phyloP scores from a whole-genome alignment of 2,888 invertebrate genomes.

The Sympetrum striolatum region DNA sequence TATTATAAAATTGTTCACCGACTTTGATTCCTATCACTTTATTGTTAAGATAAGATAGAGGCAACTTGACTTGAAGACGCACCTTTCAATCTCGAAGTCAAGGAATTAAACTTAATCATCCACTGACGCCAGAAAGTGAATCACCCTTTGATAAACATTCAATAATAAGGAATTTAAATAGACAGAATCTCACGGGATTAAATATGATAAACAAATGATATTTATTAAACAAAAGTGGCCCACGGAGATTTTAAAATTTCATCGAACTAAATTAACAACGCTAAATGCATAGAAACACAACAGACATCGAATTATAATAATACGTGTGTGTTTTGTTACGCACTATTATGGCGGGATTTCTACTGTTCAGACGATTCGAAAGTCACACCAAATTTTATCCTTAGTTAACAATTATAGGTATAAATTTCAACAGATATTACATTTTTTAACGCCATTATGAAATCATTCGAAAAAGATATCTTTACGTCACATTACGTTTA shows the following conservation, averaged over 20 bases:
- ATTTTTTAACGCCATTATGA: neutral
- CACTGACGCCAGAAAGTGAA: too few species aligned
- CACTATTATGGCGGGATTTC: slow-evolving; percentile 9
- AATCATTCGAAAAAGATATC: neutral
- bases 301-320: neutral
- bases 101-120: too few species aligned
- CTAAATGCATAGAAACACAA: neutral
- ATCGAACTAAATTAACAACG: neutral
- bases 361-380: neutral
- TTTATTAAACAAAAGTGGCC: too few species aligned
- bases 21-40: too few species aligned
- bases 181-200: too few species aligned
- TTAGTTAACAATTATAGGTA: neutral
- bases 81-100: too few species aligned
- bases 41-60: too few species aligned
- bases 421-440: neutral
- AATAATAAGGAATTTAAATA: too few species aligned
- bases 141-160: too few species aligned
- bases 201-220: too few species aligned
- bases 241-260: neutral
- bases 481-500: neutral
- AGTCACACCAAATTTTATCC: neutral
- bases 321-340: slow-evolving; percentile 6
- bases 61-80: too few species aligned
- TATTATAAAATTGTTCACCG: too few species aligned